Conservation (phyloP, 2,797 vertebrate species). For the Phalanger gymnotis region DNA sequence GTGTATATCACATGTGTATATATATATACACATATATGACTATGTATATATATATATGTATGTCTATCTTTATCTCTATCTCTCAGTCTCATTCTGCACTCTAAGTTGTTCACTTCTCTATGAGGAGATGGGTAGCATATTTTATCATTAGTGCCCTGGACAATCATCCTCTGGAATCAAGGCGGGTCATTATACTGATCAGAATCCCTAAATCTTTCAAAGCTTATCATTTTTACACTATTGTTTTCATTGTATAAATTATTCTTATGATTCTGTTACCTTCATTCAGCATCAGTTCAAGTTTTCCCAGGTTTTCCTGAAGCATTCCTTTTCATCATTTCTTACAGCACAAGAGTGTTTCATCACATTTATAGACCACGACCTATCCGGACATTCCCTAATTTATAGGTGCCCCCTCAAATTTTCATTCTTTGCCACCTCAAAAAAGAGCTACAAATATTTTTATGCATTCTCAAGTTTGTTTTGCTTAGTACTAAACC, state of each 20-base stretch:
- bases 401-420: neutral
- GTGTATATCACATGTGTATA: too few relatives aligned
- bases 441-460: neutral
- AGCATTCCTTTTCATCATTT: neutral
- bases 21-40: neutral
- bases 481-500: neutral
- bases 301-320: neutral
- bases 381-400: neutral
- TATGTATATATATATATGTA: neutral
- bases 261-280: neutral
- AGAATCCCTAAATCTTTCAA: neutral
- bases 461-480: neutral
- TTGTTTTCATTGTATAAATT: neutral
- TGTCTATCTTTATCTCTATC: too few relatives aligned
- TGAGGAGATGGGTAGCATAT: neutral
- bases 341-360: neutral
- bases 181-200: neutral
- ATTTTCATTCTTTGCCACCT: neutral
- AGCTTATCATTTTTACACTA: neutral
- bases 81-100: rapidly evolving
- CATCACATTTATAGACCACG: neutral
- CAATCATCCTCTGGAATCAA: neutral
- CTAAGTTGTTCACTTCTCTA: neutral
- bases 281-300: neutral
- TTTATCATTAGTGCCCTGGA: neutral